Conservation (phyloP, 2,113 vertebrate genomes). For the Fregetta grallaria region DNA sequence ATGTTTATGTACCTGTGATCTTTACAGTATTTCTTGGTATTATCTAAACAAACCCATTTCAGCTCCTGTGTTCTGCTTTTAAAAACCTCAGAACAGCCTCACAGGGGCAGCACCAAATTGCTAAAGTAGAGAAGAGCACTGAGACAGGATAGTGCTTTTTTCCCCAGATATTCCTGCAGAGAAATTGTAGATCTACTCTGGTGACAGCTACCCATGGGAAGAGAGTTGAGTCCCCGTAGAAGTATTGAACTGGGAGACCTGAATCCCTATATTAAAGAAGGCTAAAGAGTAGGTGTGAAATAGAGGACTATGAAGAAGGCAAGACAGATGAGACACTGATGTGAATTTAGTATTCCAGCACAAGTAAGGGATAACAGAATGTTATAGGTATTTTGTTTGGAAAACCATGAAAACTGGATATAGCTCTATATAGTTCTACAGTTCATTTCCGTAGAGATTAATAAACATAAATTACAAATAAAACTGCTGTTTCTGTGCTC, state of each 20-base stretch:
- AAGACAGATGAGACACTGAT: background rate
- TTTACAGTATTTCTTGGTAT: background rate
- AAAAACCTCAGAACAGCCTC: constrained; percentile 41
- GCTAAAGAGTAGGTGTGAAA: background rate
- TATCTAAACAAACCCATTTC: background rate
- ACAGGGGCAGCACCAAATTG: constrained; percentile 50
- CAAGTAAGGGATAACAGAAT: background rate
- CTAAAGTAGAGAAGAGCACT: constrained; percentile 32
- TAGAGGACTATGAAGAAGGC: background rate
- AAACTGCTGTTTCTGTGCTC: background rate
- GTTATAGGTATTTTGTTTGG: background rate
- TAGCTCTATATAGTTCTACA: background rate
- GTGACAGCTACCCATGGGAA: background rate
- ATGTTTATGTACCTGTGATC: background rate
- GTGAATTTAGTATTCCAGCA: background rate
- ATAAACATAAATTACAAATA: background rate
- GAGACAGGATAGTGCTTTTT: background rate
- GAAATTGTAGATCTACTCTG: background rate
- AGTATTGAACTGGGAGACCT: background rate
- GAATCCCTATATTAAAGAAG: background rate
- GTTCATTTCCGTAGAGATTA: background rate
- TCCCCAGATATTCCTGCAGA: background rate
- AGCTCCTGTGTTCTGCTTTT: background rate
- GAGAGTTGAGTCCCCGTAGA: background rate
- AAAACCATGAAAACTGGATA: background rate